These are phyloP conservation scores for Himantopus leucocephalus DNA, from an alignment of 2,113 vertebrate genomes.

Conservation along the genomic window DNA sequence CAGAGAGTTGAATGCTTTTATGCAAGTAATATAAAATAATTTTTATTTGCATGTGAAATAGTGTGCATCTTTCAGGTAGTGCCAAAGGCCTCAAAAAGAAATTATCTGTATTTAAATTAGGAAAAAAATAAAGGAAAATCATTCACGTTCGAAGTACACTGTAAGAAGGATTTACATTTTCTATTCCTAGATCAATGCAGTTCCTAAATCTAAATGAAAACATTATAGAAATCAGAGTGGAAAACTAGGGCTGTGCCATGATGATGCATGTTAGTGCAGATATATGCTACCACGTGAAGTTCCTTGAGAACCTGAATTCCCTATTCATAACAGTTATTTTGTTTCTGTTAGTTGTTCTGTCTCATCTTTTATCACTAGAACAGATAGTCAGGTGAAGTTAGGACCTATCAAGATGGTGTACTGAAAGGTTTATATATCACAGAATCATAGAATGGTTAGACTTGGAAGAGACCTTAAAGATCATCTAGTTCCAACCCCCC, in stretches of 20 bases:
- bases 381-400: background rate
- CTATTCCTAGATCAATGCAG: too few relatives aligned
- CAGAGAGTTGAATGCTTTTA: background rate
- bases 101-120: too few relatives aligned
- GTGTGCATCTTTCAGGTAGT: too few relatives aligned
- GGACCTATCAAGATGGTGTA: background rate
- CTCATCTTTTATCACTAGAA: background rate
- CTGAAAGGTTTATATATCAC: background rate
- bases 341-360: background rate
- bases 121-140: background rate
- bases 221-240: background rate
- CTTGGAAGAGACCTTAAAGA: too few relatives aligned
- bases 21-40: background rate
- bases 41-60: background rate
- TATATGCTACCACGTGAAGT: background rate
- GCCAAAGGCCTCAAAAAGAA: too few relatives aligned
- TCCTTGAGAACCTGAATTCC: background rate
- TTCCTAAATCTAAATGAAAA: too few relatives aligned
- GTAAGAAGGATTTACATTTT: background rate
- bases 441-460: too few relatives aligned
- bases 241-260: background rate
- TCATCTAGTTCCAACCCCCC: too few relatives aligned
- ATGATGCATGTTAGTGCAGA: background rate
- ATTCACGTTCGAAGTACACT: background rate
- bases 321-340: background rate